Percentiles rank a stretch among this genome's conserved stretches.
Conservation (phyloP, 2,113 vertebrate genomes). For the Megaceryle torquata region DNA sequence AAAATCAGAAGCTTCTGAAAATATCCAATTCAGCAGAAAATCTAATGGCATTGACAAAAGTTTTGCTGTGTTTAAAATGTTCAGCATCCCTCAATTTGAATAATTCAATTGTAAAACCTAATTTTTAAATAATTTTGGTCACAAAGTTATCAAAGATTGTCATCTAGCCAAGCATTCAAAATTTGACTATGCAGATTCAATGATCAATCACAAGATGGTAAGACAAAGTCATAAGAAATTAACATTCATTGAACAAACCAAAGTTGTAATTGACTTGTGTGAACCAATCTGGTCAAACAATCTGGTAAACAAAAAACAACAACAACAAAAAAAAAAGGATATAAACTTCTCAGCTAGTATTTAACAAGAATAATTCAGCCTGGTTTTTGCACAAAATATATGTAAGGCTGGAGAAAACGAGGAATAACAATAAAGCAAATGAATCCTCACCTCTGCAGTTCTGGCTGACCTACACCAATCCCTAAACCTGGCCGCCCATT, state of each 20-base stretch:
- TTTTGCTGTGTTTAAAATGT: neutral
- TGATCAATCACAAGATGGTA: neutral
- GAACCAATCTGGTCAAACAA: neutral
- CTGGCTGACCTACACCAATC: neutral
- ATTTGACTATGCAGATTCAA: neutral
- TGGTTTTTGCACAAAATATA: neutral
- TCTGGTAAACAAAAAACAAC: neutral
- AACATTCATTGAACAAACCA: neutral
- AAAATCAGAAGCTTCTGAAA: neutral
- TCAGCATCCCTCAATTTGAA: neutral
- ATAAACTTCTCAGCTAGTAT: neutral
- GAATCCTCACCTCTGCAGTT: neutral
- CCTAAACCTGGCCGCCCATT: neutral
- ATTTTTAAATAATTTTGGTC: neutral
- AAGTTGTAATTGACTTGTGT: neutral
- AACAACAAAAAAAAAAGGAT: neutral
- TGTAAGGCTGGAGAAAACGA: neutral
- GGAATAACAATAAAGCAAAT: neutral
- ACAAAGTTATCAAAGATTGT: neutral
- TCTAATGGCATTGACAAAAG: neutral
- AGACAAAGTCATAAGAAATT: neutral
- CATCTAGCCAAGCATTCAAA: neutral
- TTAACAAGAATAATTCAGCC: neutral
- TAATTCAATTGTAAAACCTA: neutral
- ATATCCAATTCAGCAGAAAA: neutral